These are phyloP conservation scores for Dromius quadrimaculatus DNA, from an alignment of 2,888 invertebrate species.

Conservation along the genomic window DNA sequence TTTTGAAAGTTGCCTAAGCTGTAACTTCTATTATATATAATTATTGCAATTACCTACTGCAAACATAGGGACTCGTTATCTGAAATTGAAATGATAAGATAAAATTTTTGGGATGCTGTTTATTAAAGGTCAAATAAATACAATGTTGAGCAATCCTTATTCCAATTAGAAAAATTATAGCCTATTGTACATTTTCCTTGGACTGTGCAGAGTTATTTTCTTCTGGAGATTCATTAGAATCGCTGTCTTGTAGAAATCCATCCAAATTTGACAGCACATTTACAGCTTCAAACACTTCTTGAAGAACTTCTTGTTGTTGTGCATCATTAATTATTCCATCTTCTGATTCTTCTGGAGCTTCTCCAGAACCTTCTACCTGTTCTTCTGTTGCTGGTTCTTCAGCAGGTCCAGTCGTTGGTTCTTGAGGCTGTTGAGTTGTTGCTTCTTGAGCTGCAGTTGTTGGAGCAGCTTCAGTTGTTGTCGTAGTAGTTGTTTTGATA, in stretches of 20 bases:
- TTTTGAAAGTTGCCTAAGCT: too few relatives aligned
- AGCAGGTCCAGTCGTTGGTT: conserved; percentile 5
- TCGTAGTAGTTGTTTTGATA: conserved; percentile 26
- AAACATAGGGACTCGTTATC: too few relatives aligned
- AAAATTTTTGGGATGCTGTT: conserved; percentile 12
- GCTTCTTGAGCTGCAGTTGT: conserved; percentile 14
- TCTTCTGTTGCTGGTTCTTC: conserved; percentile 2
- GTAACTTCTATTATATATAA: too few relatives aligned
- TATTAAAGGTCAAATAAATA: conserved; percentile 12
- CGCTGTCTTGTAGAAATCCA: too few relatives aligned
- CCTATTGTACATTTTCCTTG: neutral
- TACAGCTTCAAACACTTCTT: neutral
- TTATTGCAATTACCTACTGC: too few relatives aligned
- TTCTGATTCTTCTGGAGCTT: neutral
- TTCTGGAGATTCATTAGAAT: neutral
- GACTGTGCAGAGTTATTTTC: neutral
- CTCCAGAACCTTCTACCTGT: conserved; percentile 8
- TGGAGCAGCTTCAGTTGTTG: conserved; percentile 10
- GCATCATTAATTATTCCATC: neutral
- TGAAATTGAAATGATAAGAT: too few relatives aligned
- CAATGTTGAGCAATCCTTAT: neutral
- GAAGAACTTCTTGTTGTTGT: neutral
- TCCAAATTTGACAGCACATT: neutral
- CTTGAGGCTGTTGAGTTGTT: neutral
- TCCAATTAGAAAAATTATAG: neutral